A percentile compares a stretch with the other conserved stretches of the same genome.
phyloP scores from a whole-genome alignment of 2,888 invertebrate species.

The Sicus ferrugineus region DNA sequence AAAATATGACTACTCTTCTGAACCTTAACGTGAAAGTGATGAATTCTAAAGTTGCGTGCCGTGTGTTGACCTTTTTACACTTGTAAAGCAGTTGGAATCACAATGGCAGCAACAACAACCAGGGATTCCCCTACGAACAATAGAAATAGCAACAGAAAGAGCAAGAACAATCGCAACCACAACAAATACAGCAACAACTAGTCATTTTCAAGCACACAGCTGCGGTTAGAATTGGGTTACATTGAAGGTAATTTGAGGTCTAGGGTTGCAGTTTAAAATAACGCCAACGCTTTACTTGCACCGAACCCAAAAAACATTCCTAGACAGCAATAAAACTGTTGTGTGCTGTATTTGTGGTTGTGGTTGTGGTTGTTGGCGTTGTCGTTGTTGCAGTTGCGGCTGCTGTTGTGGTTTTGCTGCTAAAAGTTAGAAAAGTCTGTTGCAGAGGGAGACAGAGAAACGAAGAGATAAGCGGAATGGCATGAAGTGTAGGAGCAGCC shows the following conservation, averaged over 20 bases:
- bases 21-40: slow-evolving; percentile 10
- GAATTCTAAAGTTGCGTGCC: not conserved
- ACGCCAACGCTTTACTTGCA: slow-evolving; percentile 1
- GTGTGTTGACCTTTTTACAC: not conserved
- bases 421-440: not conserved
- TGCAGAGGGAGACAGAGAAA: not conserved
- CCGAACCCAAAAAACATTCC: slow-evolving; percentile 28
- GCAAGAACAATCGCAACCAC: slow-evolving; percentile 3
- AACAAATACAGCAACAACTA: slow-evolving; percentile 2
- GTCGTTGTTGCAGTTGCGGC: not conserved
- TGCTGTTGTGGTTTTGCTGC: slow-evolving; percentile 10
- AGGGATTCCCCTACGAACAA: not conserved
- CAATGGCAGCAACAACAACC: not conserved
- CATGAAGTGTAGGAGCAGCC: slow-evolving; percentile 11
- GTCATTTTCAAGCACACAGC: slow-evolving; percentile 6
- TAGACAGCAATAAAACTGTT: not conserved
- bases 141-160: not conserved
- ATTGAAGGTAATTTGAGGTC: slow-evolving; percentile 53
- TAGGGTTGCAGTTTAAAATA: slow-evolving; percentile 48
- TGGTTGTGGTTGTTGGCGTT: slow-evolving; percentile 15
- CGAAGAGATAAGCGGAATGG: not conserved
- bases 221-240: slow-evolving; percentile 53
- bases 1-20: not conserved
- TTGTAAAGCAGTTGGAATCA: too few relatives aligned
- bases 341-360: not conserved